phyloP scores from a whole-genome alignment of 2,888 invertebrate genomes.

The Oscheius sp. region DNA sequence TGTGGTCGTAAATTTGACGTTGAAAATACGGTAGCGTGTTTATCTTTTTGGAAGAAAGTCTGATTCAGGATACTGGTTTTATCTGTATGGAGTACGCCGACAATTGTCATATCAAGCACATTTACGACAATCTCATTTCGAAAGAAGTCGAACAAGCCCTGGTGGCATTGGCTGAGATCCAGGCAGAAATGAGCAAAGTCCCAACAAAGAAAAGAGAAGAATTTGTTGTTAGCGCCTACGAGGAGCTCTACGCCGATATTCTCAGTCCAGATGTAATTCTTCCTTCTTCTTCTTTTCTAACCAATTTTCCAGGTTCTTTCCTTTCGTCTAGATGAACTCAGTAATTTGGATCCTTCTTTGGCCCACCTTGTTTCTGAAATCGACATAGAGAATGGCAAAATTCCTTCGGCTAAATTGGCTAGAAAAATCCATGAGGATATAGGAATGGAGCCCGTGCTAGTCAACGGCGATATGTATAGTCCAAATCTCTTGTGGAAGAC shows the following conservation, averaged over 20 bases:
- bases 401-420: constrained; percentile 6
- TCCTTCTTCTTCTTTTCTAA: background rate
- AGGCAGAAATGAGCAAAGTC: constrained; percentile 18
- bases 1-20: constrained; percentile 30
- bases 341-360: constrained; percentile 13
- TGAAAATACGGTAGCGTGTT: constrained; percentile 1
- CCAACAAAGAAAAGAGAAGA: background rate
- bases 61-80: constrained; percentile 22
- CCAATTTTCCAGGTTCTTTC: constrained; percentile 21
- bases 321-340: constrained; percentile 29
- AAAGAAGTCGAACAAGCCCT: constrained; percentile 28
- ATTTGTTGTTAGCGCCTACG: constrained; percentile 29
- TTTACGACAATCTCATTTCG: constrained; percentile 29
- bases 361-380: constrained; percentile 9
- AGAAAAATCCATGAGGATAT: constrained; percentile 13
- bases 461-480: constrained; percentile 33
- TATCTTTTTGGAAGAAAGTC: background rate
- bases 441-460: constrained; percentile 24
- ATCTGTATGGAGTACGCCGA: constrained; percentile 35
- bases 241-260: constrained; percentile 33
- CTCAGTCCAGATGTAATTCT: constrained; percentile 23
- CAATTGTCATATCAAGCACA: constrained; percentile 19
- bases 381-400: background rate
- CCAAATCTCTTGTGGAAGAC: constrained; percentile 31
- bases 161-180: constrained; percentile 22